Conservation (phyloP, 1,140 invertebrate species). For the Drosophila tropicalis region DNA sequence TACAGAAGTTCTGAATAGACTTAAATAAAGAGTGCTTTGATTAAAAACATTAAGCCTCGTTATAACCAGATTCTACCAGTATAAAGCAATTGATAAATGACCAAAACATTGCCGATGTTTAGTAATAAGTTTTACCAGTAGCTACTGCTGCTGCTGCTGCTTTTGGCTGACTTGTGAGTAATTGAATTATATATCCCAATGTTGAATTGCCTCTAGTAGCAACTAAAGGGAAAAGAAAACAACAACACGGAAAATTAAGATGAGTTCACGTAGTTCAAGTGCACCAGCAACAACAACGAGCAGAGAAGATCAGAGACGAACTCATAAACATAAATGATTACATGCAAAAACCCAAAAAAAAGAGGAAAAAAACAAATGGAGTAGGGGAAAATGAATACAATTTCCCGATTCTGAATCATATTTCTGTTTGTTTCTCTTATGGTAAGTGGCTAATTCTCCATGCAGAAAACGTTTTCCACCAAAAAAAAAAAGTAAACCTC, state of each 20-base stretch:
- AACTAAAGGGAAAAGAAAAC: conserved; percentile 73
- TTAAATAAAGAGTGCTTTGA: too few relatives aligned
- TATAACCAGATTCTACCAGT: too few relatives aligned
- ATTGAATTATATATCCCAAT: conserved; percentile 71
- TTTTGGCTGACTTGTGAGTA: conserved; percentile 32
- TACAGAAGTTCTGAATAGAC: too few relatives aligned
- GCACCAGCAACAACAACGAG: conserved; percentile 30
- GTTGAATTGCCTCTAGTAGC: conserved; percentile 60
- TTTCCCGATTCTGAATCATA: conserved; percentile 36
- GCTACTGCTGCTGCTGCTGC: conserved; percentile 11
- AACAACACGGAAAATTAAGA: conserved; percentile 40
- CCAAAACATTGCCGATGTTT: neutral
- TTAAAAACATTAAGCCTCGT: too few relatives aligned
- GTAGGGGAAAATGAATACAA: conserved; percentile 22
- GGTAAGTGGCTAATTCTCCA: conserved; percentile 40
- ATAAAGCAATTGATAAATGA: conserved; percentile 6
- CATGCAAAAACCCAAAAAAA: conserved; percentile 36
- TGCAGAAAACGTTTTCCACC: conserved; percentile 41
- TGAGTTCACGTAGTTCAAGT: conserved; percentile 71
- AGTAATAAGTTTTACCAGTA: conserved; percentile 15
- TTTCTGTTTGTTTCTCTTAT: conserved; percentile 21
- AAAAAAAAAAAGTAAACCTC: conserved; percentile 35
- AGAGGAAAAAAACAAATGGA: neutral
- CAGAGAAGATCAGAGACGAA: neutral
- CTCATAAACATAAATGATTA: conserved; percentile 62